Evolutionary conservation across 1,140 invertebrate genomes (phyloP), one percentile per base, ranked within the genome.

Genomic region (Gyrodactylus salaris): DNA sequence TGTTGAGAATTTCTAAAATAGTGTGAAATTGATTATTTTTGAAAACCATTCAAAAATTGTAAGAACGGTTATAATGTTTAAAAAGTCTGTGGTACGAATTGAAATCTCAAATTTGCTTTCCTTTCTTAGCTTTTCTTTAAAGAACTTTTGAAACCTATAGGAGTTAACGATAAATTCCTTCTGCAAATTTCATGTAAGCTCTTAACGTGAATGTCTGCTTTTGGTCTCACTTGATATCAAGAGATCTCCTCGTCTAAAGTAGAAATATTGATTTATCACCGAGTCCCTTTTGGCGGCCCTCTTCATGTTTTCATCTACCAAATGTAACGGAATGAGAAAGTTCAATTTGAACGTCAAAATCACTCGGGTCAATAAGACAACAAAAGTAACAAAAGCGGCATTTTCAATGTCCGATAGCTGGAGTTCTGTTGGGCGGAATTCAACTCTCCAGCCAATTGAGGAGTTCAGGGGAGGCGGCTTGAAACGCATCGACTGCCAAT

Each of bases 401-500:
- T 99, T 99, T 82, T 99, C 95, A 83, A 98, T 97, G 82, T 98
- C 93, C 0, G 94, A 96, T 72, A 98, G 85, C 82, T 99, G 95
- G 1, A 91, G 87, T 80, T 82, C 95, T 80, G 92, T 97, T 27
- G 95, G 93, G 69, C 95, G 85, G 82, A 99, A 99, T 83, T 99
- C 95, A 0, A 99, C 95, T 75, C 95, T 84, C 95, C 95, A 99
- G 21, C 95, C 93, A 79, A 98, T 96, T 68, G 87, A 76, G 72
- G 78, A 78, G 73, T 79, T 77, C 20, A 80, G 85, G 19, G 90
- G 93, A 74, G 95, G 94, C 69, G 92, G 91, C 81, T 99, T 99
- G 81, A 99, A 98, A 21, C 95, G 84, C 94, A 99, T 96, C 7
- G 93, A 96, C 84, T 99, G 94, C 95, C 95, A 99, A 83, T 99